These are phyloP conservation scores for Caiman crocodilus DNA, from an alignment of 2,797 vertebrate genomes.

Conservation along the genomic window DNA sequence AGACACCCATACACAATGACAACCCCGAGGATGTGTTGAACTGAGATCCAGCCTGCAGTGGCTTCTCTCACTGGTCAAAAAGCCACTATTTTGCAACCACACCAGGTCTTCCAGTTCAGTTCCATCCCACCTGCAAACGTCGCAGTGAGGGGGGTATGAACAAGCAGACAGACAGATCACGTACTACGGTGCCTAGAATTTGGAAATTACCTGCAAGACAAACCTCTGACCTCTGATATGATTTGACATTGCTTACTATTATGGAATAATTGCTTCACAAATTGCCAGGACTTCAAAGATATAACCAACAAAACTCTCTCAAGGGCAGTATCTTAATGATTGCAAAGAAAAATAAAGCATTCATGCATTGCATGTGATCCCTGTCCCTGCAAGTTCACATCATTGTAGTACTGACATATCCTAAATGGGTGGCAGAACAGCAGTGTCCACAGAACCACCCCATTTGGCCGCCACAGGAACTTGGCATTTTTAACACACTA, in stretches of 20 bases:
- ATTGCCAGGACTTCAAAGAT: neutral
- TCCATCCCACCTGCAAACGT: neutral
- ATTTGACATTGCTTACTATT: neutral
- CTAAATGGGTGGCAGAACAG: neutral
- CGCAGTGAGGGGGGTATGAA: neutral
- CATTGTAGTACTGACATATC: neutral
- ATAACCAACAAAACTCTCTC: neutral
- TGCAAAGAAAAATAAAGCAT: neutral
- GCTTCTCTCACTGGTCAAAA: neutral
- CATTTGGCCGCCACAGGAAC: neutral
- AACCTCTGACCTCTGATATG: neutral
- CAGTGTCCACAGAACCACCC: neutral
- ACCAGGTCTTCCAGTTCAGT: neutral
- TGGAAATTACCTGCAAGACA: neutral
- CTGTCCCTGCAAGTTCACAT: neutral
- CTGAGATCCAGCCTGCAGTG: neutral
- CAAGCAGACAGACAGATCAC: neutral
- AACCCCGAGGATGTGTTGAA: neutral
- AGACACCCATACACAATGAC: neutral
- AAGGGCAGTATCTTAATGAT: neutral
- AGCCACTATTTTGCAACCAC: neutral
- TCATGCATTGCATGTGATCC: neutral
- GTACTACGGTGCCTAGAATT: neutral
- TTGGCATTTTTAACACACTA: neutral
- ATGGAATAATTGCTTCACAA: neutral